phyloP scores from a whole-genome alignment of 37 sponge, comb jelly and placozoan genomes.

The Halichondria panicea region DNA sequence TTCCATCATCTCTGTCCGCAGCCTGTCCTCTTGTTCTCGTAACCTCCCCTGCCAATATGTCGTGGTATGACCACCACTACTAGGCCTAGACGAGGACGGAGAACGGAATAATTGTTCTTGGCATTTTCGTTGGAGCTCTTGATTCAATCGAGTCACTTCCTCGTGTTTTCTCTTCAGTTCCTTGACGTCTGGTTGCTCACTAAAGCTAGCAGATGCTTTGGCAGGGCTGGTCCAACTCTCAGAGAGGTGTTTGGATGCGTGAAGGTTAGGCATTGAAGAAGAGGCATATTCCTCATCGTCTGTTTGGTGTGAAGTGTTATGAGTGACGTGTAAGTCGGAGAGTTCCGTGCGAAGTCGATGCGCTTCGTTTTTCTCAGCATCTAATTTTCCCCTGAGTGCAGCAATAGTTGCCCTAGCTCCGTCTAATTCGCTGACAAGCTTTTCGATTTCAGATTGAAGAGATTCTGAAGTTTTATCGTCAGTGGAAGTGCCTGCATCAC shows the following conservation, averaged over 20 bases:
- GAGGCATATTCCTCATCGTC: constrained; percentile 2
- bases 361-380: constrained; percentile 26
- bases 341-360: constrained; percentile 29
- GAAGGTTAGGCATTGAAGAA: constrained; percentile 50
- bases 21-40: constrained; percentile 14
- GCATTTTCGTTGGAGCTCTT: constrained; percentile 57
- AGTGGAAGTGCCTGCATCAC: constrained; percentile 15
- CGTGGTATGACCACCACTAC: background rate
- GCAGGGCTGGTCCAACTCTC: constrained; percentile 60
- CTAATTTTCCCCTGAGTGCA: constrained; percentile 26
- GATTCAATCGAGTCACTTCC: constrained; percentile 58
- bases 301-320: background rate
- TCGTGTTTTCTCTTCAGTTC: constrained; percentile 54
- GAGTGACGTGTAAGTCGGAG: background rate
- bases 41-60: constrained; percentile 16
- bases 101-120: constrained; percentile 34
- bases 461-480: background rate
- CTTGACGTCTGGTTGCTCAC: constrained; percentile 46
- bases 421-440: constrained; percentile 21
- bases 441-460: constrained; percentile 12
- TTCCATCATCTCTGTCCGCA: constrained; percentile 23
- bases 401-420: constrained; percentile 34
- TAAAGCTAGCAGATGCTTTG: background rate
- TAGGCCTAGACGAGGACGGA: constrained; percentile 7
- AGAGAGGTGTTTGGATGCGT: constrained; percentile 1